Percentiles rank a stretch among this genome's conserved stretches.
These are phyloP conservation scores for Neostethus bicornis DNA, from an alignment of 2,797 vertebrate species.

Conservation along the genomic window DNA sequence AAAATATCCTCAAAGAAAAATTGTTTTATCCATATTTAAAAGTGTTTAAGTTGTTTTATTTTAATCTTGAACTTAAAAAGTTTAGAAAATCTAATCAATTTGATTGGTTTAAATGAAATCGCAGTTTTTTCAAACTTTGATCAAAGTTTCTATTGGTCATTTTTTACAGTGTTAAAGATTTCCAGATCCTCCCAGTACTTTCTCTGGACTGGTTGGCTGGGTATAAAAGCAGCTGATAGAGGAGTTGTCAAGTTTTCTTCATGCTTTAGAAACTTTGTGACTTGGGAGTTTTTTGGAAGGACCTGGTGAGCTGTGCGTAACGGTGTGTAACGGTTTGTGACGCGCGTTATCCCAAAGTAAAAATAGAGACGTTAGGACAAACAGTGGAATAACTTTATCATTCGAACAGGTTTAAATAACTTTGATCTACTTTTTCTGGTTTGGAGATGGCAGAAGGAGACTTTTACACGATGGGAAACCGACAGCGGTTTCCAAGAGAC, in stretches of 20 bases:
- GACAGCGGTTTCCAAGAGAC: slow-evolving; percentile 87
- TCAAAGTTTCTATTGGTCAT: background rate
- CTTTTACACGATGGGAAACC: slow-evolving; percentile 82
- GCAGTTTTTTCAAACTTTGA: background rate
- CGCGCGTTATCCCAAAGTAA: slow-evolving; percentile 32
- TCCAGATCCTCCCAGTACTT: slow-evolving; percentile 65
- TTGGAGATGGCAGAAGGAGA: slow-evolving; percentile 82
- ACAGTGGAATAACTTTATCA: background rate
- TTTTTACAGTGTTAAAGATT: slow-evolving; percentile 51
- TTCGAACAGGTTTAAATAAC: no score
- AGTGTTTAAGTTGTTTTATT: accelerated
- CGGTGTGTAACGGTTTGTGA: no score
- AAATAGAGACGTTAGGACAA: slow-evolving; percentile 15
- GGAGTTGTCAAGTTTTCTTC: slow-evolving; percentile 18
- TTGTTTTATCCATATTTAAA: background rate
- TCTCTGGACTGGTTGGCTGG: slow-evolving; percentile 38
- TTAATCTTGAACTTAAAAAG: accelerated
- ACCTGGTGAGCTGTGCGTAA: slow-evolving; percentile 29
- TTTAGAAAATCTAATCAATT: accelerated
- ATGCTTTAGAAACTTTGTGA: background rate
- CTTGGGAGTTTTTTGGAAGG: slow-evolving; percentile 1
- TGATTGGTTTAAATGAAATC: accelerated
- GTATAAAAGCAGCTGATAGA: slow-evolving; percentile 74
- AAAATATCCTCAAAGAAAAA: slow-evolving; percentile 14
- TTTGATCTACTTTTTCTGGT: slow-evolving; percentile 2